Evolutionary conservation across 1,140 invertebrate species (phyloP), one percentile per base, ranked within the genome.

Genomic region (Catajapyx aquilonaris): DNA sequence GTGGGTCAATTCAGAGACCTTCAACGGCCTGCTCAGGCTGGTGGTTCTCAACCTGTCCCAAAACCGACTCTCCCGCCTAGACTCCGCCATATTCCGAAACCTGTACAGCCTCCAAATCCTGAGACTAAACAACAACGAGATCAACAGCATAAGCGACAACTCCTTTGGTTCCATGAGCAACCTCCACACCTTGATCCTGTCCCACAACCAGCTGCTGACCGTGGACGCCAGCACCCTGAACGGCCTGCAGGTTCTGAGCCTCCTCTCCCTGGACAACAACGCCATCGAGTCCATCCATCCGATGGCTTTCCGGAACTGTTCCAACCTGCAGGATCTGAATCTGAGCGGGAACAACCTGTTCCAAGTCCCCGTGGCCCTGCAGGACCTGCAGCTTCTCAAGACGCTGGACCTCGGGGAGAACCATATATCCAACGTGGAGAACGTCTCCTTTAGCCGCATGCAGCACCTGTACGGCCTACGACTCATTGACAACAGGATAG

Each of bases 351-450:
- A 95, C 57, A 72, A 76, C 51, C 60, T 94, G 41, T 65, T 69
- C 43, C 61, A 70, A 43, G 71, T 95, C 32, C 88, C 88, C n/a
- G 66, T 72, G 45, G 81, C 80, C n/a, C 54, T 93, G 16, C 66
- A 67, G 48, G 71, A 74, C 50, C 72, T 90, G 39, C 75, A 75
- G 5, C 66, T 77, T 45, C 60, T 93, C 25, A 81, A 79, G 52
- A 84, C 77, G 19, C 60, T 93, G 33, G 84, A 91, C 59, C 65
- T 91, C 45, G 81, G 81, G 25, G 80, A 86, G 57, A 93, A 93
- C 57, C 68, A 76, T 51, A 86, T 93, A 42, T 68, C 71, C 31
- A 73, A 73, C 48, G 73, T 90, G 46, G 71, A 71, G 47, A 85
- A 81, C 53, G 72, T 74, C 18, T 80, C 79, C 13, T 84, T 90